A percentile compares a stretch with the other conserved stretches of the same genome.
Evolutionary conservation across 1,140 invertebrate species (phyloP).

Genomic region (Nilaparvata lugens): DNA sequence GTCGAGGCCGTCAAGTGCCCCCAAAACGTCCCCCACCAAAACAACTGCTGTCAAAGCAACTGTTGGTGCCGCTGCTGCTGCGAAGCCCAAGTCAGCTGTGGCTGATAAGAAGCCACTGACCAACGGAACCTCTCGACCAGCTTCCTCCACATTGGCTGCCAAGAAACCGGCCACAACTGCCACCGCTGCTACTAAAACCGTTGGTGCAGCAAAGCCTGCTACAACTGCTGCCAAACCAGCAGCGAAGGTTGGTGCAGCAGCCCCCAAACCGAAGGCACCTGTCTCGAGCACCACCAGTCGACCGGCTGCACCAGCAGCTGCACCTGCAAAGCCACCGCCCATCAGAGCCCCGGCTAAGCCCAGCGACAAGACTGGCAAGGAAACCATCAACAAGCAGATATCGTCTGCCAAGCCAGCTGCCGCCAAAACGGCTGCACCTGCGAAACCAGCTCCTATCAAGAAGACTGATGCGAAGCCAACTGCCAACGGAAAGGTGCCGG

Average conservation of each 20-base stretch:
- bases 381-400: background rate
- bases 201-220: background rate
- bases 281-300: too few species aligned
- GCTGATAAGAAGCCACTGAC: background rate
- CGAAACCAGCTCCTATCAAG: background rate
- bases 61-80: background rate
- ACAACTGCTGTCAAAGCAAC: background rate
- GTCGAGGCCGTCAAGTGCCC: background rate
- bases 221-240: too few species aligned
- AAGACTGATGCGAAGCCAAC: background rate
- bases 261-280: too few species aligned
- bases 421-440: background rate
- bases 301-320: too few species aligned
- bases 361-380: background rate
- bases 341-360: background rate
- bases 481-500: background rate
- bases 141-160: background rate
- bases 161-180: background rate
- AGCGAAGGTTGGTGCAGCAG: too few species aligned
- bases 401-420: background rate
- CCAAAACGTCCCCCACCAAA: background rate
- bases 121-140: background rate
- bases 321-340: too few species aligned
- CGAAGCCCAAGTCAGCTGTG: background rate
- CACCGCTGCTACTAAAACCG: background rate